Evolutionary conservation across 2,113 vertebrate genomes (phyloP).

Genomic region (Mystacornis crossleyi): DNA sequence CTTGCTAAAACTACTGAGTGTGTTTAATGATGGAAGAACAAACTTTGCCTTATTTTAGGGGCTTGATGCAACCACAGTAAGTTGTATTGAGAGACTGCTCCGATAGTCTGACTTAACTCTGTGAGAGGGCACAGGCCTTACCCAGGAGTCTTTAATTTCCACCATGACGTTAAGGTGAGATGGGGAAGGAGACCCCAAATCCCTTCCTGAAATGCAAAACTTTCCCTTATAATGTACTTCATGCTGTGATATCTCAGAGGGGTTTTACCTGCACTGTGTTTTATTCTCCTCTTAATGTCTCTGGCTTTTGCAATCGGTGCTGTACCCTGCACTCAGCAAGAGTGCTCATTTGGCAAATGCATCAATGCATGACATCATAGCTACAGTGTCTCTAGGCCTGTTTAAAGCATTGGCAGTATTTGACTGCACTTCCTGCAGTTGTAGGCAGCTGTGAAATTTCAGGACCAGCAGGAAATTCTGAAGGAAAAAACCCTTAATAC

Average conservation of each 20-base stretch:
- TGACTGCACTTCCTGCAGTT: background rate
- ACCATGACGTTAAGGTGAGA: background rate
- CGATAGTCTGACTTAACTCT: rapidly evolving
- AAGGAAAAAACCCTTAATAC: background rate
- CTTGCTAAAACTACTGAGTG: background rate
- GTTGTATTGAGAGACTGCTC: background rate
- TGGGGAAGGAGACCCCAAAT: background rate
- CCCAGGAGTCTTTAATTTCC: background rate
- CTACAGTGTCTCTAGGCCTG: background rate
- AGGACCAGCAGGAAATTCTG: background rate
- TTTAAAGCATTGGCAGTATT: background rate
- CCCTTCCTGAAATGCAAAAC: background rate
- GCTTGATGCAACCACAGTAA: rapidly evolving
- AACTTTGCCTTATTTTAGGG: background rate
- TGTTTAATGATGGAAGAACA: background rate
- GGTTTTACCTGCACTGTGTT: rapidly evolving
- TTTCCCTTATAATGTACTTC: background rate
- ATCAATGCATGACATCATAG: background rate
- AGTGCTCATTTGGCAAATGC: background rate
- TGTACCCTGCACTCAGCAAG: background rate
- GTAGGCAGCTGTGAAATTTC: background rate
- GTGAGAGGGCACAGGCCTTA: background rate
- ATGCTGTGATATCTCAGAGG: background rate
- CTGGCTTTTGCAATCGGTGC: background rate
- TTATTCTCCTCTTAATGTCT: background rate